A percentile compares a stretch with the other conserved stretches of the same genome.
Conservation (phyloP, 2,113 vertebrate genomes). For the Spilogale gracilis region DNA sequence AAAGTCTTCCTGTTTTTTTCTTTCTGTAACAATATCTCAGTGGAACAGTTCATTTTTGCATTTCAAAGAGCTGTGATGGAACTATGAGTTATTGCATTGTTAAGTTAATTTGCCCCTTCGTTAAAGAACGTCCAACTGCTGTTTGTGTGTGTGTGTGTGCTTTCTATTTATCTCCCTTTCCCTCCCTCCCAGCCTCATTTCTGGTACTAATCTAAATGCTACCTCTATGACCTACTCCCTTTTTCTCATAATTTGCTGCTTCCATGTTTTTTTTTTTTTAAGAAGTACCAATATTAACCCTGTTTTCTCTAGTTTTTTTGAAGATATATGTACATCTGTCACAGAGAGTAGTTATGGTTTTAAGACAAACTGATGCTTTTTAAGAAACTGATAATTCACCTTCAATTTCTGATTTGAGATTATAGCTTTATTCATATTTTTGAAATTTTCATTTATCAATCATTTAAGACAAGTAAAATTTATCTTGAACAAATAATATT, state of each 20-base stretch:
- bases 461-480: not conserved
- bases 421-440: not conserved
- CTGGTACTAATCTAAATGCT: not conserved
- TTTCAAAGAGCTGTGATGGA: not conserved
- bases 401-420: not conserved
- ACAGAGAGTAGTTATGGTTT: not conserved
- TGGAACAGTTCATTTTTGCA: not conserved
- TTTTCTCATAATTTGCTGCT: not conserved
- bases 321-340: not conserved
- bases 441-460: not conserved
- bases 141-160: not conserved
- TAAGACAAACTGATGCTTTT: not conserved
- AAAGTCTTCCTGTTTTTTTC: not conserved
- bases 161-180: not conserved
- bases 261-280: not conserved
- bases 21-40: not conserved
- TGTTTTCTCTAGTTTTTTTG: not conserved
- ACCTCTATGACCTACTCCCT: not conserved
- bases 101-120: not conserved
- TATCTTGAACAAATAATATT: not conserved
- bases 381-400: not conserved
- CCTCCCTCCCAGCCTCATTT: not conserved
- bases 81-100: not conserved
- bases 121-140: not conserved
- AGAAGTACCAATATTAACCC: not conserved